Percentiles rank a stretch among this genome's conserved stretches.
These are phyloP conservation scores for Biston stratarius DNA, from an alignment of 2,888 invertebrate species.

Conservation along the genomic window DNA sequence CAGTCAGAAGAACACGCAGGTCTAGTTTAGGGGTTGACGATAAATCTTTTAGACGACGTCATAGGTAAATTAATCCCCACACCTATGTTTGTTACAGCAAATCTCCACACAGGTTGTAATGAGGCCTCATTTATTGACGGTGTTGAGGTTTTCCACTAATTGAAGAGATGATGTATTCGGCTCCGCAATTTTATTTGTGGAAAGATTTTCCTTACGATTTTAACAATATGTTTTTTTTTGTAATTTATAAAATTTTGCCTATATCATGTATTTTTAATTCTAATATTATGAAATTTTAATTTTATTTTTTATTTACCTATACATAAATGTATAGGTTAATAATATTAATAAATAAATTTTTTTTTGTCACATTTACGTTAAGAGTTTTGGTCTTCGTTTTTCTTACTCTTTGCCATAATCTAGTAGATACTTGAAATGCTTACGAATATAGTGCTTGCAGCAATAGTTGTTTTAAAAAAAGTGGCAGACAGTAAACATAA, in stretches of 20 bases:
- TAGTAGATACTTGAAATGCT: background rate
- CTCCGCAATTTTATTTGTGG: slow-evolving; percentile 1
- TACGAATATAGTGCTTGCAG: background rate
- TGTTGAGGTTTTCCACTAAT: slow-evolving; percentile 20
- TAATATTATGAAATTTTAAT: too few relatives aligned
- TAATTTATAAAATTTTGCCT: too few relatives aligned
- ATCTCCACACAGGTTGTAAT: slow-evolving; percentile 13
- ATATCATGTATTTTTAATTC: too few relatives aligned
- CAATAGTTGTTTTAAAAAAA: background rate
- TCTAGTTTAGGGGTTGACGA: too few relatives aligned
- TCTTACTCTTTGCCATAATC: background rate
- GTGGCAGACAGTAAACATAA: slow-evolving; percentile 5
- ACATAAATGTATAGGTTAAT: too few relatives aligned
- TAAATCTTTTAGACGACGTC: too few relatives aligned
- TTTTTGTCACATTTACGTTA: too few relatives aligned
- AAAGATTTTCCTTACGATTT: slow-evolving; percentile 1
- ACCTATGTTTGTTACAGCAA: slow-evolving; percentile 31
- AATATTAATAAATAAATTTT: too few relatives aligned
- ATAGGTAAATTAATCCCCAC: too few relatives aligned
- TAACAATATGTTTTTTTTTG: background rate
- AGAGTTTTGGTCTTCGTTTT: too few relatives aligned
- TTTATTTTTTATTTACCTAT: too few relatives aligned
- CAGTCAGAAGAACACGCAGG: too few relatives aligned
- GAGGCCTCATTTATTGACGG: background rate
- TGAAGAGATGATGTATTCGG: slow-evolving; percentile 5